Evolutionary conservation across 1,140 invertebrate genomes (phyloP), one percentile per base, ranked within the genome.

Genomic region (Steinernema feltiae): DNA sequence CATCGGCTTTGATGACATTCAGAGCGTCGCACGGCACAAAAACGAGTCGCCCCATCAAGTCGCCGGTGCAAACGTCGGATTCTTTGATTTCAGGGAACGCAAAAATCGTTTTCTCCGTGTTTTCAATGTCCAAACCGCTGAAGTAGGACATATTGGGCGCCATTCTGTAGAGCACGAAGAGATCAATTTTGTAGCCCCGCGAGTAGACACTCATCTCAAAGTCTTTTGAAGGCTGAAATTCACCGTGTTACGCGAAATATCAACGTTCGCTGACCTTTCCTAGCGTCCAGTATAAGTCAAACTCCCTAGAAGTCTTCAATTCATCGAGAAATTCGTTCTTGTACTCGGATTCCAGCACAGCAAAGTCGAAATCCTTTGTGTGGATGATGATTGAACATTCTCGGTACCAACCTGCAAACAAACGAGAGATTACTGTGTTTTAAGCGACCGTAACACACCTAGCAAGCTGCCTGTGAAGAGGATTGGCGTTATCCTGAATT

Each of bases 361-460:
- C 30, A 24, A 79, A n/a, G 30, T 72, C 69, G 30, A 80, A 3
- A 69, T 79, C 73, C 18, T 32, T 48, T 1, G 77, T 80, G 76
- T 79, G 78, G 17, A 75, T 69, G 71, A 78, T 78, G 17, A 78
- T 79, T 0, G 76, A 73, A 30, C 77, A 78, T 41, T 78, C 77
- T 1, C 77, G 77, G 70, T 78, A 78, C 77, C 77, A 78, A 17
- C 77, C 77, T 78, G 24, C 2, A 78, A 35, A 7, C 31, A 72
- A 72, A 12, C 30, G 3, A 46, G 21, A 0, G 1, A 29, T 73
- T 0, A 32, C 24, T 53, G n/a, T n/a, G n/a, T 72, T 53, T 21
- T 21, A 17, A 21, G 17, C 7, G 18, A n/a, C 27, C 69, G 69
- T n/a, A 15, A 29, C 63, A 53, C 12, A 74, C 73, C 73, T 3